These are phyloP conservation scores for Folsomia manolachei DNA, from an alignment of 2,888 invertebrate genomes.

Conservation along the genomic window DNA sequence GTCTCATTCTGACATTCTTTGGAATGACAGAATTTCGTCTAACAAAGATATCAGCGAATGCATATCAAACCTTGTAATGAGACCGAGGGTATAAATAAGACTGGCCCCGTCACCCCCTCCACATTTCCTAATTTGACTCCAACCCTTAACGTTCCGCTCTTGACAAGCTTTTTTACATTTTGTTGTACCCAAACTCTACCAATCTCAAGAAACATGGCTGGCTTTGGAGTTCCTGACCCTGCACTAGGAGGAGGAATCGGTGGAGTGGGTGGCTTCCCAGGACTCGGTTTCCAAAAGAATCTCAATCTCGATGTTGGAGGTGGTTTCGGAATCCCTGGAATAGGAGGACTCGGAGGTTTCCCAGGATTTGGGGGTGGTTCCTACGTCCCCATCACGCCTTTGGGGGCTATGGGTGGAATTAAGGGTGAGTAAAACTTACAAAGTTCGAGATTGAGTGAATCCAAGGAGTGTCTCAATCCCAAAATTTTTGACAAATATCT, in stretches of 20 bases:
- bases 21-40: no score
- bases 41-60: no score
- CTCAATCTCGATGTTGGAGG: slow-evolving; percentile 31
- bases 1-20: no score
- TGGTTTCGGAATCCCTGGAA: slow-evolving; percentile 26
- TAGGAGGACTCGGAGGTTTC: slow-evolving; percentile 18
- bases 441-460: not conserved
- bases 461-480: not conserved
- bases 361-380: slow-evolving; percentile 37
- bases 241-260: slow-evolving; percentile 13
- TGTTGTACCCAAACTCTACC: not conserved
- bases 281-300: slow-evolving; percentile 24
- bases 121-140: not conserved
- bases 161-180: no score
- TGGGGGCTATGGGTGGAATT: slow-evolving; percentile 44
- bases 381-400: slow-evolving; percentile 47
- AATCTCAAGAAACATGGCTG: not conserved
- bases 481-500: not conserved
- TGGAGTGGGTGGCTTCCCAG: not conserved
- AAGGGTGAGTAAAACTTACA: slow-evolving; percentile 34
- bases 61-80: no score
- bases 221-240: slow-evolving; percentile 9
- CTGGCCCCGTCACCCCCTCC: no score
- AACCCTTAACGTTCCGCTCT: not conserved
- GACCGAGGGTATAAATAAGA: no score